Percentiles rank a stretch among this genome's conserved stretches.
These are phyloP conservation scores for Drosophila phalerata DNA, from an alignment of 2,888 invertebrate genomes.

Conservation along the genomic window DNA sequence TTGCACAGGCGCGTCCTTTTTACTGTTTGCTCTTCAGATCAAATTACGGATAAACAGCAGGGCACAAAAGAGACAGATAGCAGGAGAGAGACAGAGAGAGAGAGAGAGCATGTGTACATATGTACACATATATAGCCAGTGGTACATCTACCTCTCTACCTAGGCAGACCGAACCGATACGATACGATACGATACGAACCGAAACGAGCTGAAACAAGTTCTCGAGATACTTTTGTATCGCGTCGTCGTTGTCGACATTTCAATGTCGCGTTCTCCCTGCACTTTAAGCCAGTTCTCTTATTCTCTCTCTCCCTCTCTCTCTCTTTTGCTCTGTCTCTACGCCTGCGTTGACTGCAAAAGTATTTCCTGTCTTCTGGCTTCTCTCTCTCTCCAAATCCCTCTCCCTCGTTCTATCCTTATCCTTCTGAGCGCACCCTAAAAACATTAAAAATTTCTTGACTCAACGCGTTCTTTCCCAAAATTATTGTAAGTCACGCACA, in stretches of 20 bases:
- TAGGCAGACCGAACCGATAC: conserved; percentile 30
- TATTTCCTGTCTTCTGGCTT: conserved; percentile 53
- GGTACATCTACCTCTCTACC: conserved; percentile 45
- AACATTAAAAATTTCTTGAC: conserved; percentile 61
- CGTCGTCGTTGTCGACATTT: conserved; percentile 29
- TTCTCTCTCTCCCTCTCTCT: conserved; percentile 1
- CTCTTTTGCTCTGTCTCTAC: conserved; percentile 12
- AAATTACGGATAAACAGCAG: conserved; percentile 67
- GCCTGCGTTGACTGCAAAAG: conserved; percentile 47
- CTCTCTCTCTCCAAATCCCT: not conserved
- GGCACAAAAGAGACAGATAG: conserved; percentile 1
- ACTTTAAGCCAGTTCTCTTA: conserved; percentile 37
- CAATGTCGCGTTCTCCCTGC: conserved; percentile 52
- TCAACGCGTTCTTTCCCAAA: conserved; percentile 39
- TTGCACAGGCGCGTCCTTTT: conserved; percentile 79
- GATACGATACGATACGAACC: not conserved
- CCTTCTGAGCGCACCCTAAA: conserved; percentile 64
- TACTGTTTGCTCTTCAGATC: conserved; percentile 69
- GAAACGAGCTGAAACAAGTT: conserved; percentile 50
- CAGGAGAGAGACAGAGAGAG: conserved; percentile 4
- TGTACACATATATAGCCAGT: conserved; percentile 2
- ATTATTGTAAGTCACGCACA: conserved; percentile 72
- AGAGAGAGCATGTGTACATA: not conserved
- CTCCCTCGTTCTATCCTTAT: conserved; percentile 23
- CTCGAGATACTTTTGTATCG: conserved; percentile 46